These are phyloP conservation scores for Chironomus tepperi DNA, from an alignment of 1,140 invertebrate species.

Conservation along the genomic window DNA sequence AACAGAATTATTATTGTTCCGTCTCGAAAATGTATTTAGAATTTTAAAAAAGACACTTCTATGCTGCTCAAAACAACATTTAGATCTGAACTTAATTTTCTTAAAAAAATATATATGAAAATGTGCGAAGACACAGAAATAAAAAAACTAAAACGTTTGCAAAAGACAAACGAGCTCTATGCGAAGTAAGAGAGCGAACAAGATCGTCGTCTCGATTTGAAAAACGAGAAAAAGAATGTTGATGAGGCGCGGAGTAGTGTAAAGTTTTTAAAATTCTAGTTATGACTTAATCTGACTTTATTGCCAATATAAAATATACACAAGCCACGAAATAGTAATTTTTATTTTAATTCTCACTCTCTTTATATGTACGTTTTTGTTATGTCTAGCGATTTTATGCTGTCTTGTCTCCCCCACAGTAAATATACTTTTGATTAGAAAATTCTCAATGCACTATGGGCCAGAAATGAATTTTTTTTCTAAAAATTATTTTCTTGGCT, in stretches of 20 bases:
- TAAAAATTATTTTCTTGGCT: too few relatives aligned
- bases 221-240: too few relatives aligned
- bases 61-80: neutral
- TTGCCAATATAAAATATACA: neutral
- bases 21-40: too few relatives aligned
- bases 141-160: neutral
- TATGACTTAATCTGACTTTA: slow-evolving; percentile 3
- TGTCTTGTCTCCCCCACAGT: neutral
- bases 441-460: neutral
- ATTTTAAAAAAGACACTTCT: neutral
- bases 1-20: too few relatives aligned
- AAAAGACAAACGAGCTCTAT: neutral
- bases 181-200: neutral
- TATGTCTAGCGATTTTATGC: neutral
- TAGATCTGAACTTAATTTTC: neutral
- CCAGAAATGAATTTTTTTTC: too few relatives aligned
- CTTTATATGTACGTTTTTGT: too few relatives aligned
- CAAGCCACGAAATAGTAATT: neutral
- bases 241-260: neutral
- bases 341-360: too few relatives aligned
- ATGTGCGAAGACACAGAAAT: neutral
- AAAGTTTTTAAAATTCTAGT: neutral
- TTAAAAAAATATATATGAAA: too few relatives aligned
- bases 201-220: neutral
- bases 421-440: neutral